Evolutionary conservation across 2,888 invertebrate species (phyloP).

Genomic region (Ischnura elegans): DNA sequence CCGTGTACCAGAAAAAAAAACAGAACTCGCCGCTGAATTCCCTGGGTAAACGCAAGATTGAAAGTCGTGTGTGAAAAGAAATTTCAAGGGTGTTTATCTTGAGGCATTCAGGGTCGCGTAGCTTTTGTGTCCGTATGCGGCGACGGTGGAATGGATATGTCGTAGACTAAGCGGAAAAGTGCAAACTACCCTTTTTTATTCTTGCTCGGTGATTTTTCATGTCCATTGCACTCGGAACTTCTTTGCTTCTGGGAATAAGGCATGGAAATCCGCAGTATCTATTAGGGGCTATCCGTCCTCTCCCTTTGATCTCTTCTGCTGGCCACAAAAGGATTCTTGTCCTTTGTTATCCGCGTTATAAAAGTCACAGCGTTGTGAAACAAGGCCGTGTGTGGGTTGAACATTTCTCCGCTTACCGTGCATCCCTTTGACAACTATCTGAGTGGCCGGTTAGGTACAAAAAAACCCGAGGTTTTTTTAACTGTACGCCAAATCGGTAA

Average conservation of each 20-base stretch:
- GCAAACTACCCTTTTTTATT: background rate
- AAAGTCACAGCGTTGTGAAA: background rate
- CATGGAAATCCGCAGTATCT: background rate
- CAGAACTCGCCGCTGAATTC: background rate
- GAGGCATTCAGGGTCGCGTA: background rate
- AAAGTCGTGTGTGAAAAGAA: background rate
- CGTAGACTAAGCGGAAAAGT: background rate
- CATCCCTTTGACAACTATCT: background rate
- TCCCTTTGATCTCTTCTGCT: background rate
- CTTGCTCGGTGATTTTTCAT: background rate
- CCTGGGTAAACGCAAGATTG: background rate
- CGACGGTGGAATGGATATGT: background rate
- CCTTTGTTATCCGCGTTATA: background rate
- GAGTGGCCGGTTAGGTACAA: too few relatives aligned
- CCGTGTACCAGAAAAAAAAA: too few relatives aligned
- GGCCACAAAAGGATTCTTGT: background rate
- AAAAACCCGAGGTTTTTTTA: too few relatives aligned
- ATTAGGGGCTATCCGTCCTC: background rate
- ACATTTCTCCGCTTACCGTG: background rate
- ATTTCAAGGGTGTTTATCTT: background rate
- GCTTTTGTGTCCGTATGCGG: background rate
- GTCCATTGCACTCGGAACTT: background rate
- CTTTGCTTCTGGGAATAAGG: background rate
- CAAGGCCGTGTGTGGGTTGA: background rate
- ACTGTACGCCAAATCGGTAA: too few relatives aligned